Base-by-base conservation (phyloP, 2,797 vertebrate genomes). In the Phrynocephalus forsythii region DNA sequence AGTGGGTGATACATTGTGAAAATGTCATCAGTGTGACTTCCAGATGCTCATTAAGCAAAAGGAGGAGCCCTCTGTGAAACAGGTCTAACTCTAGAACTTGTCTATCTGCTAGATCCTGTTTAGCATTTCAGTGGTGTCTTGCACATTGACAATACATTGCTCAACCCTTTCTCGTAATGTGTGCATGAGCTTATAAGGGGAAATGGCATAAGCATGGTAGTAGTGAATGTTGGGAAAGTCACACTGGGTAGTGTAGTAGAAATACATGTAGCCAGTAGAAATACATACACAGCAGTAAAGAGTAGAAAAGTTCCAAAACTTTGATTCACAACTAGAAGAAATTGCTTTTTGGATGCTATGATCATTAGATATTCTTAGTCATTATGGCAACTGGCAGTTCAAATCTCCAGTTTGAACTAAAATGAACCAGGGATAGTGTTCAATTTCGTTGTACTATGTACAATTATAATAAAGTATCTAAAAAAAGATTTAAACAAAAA, bases 31-130 rank as follows among this genome's bases (percentile, higher is more conserved):
- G 48, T 6, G 10, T 30, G 28, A 81, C 72, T 10, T 30, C 72
- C n/a, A 15, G 72, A 86, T 10, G 30, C 60, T 71, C 69, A 73
- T 22, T 50, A 38, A 26, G 44, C 20, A 18, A 71, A 33, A 66
- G n/a, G 60, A 79, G 67, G 26, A 67, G 50, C 67, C 48, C 44
- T 33, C 67, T 26, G 72, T 68, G 28, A 24, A 50, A 50, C 33
- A 7, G 60, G 44, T 86, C 6, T 52, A 86, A 68, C 15, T 52
- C n/a, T 66, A 75, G 56, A 84, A 73, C 26, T 67, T 86, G 26
- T 63, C 60, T 73, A 69, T 67, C 69, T 63, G 56, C 79, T 60
- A 66, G 56, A 73, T 66, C 79, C 69, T 82, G 52, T 81, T 86
- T 86, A 67, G 56, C 33, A 48, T 26, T 33, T 30, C n/a, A n/a